Base-by-base conservation (phyloP, 1,140 invertebrate genomes). In the Dendrolimus kikuchii region DNA sequence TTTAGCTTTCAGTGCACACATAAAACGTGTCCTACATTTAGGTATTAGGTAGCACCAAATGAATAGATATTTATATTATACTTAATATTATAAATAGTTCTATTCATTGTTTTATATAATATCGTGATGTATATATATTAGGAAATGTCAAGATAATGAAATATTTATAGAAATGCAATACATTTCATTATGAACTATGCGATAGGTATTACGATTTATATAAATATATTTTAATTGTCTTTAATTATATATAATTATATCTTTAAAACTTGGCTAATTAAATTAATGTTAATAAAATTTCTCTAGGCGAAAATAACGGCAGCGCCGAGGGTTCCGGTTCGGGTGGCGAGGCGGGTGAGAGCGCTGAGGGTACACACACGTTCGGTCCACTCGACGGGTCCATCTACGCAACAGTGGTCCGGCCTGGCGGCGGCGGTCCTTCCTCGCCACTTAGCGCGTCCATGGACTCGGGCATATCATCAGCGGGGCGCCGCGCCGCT, bases 311-410 rank as follows among this genome's bases (percentile, higher is more conserved):
- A 40, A 82, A 81, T 60, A 81, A 78, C 79, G 79, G 79, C 89
- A 66, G 90, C 90, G 81, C 93, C 92, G 84, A 52, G 89, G 96
- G 63, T 86, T 93, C 46, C 84, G 93, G 68, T 91, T 77, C 95
- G 92, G 79, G 93, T 92, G 83, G 74, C 42, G 89, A 89, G 59
- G 85, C 88, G 52, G 89, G 86, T 56, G 89, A 90, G 59, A 87
- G 89, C 40, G 87, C 81, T 72, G 78, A 87, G 82, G 81, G 73
- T 7, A 77, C 74, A 45, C 92, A 95, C 80, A 94, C 93, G 8
- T 92, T 93, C 72, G 94, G 95, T 41, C 94, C 95, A 37, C 88
- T 95, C 62, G 95, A 97, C 91, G 95, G 95, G 59, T 95, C 94
- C 74, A 91, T 96, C 61, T 96, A 97, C 90, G 95, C 95, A 46